Conservation (phyloP, 2,113 vertebrate species). For the Dromiciops gliroides region DNA sequence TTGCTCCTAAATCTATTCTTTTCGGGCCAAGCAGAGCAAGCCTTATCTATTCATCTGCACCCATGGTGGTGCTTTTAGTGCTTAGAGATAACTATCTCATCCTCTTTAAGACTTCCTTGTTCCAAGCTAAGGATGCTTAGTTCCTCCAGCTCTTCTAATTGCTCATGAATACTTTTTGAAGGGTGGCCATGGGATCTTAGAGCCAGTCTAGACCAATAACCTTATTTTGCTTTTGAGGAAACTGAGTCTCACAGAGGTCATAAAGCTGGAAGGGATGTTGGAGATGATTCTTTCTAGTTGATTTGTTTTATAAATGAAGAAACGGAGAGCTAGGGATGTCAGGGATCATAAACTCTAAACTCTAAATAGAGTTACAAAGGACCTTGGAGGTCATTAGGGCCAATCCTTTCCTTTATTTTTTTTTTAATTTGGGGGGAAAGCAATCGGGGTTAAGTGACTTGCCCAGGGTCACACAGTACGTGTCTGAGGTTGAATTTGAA, state of each 20-base stretch:
- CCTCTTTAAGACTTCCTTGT: background rate
- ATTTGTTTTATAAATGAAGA: background rate
- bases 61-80: background rate
- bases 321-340: background rate
- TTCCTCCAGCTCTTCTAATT: background rate
- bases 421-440: too few species aligned
- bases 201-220: background rate
- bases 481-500: background rate
- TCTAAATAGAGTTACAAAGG: background rate
- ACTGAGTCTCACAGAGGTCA: background rate
- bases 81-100: background rate
- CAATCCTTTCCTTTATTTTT: too few species aligned
- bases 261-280: background rate
- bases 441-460: background rate
- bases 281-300: background rate
- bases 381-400: too few species aligned
- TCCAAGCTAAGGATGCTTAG: background rate
- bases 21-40: background rate
- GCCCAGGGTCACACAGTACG: background rate
- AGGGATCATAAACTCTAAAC: background rate
- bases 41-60: background rate
- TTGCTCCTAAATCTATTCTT: background rate
- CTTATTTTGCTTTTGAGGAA: background rate
- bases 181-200: background rate
- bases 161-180: background rate